Evolutionary conservation across 2,888 invertebrate species (phyloP), one percentile per base, ranked within the genome.

Genomic region (Philereme transversata): DNA sequence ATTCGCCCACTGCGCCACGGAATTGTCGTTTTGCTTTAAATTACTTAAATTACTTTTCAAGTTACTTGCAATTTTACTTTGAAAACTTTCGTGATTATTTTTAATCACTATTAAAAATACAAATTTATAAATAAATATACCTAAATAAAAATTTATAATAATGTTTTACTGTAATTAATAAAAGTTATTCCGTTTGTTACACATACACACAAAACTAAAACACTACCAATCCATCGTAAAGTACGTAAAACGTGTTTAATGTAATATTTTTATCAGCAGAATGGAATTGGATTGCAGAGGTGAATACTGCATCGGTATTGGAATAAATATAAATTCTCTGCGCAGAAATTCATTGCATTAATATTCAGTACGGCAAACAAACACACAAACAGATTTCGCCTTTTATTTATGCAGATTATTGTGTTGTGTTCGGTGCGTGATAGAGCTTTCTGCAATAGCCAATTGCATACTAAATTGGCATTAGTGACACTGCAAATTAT

Each of bases 351-450:
- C 60, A 66, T 59, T 54, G 62, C 66, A 68, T 72, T 71, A 60
- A 66, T 68, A 74, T 72, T 71, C 70, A 60, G 59, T 48, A 50
- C 49, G 8, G 62, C 53, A 55, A 57, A 57, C 61, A 68, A 64
- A 65, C 68, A 63, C 62, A 69, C 68, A 72, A 69, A 69, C 74
- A 71, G 67, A 72, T 72, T 72, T 72, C 66, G 69, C 66, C 64
- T 70, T 74, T 68, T 71, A 72, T 72, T 65, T 68, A 72, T 75
- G 71, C 64, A 71, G 64, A 72, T 71, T 70, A 68, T 62, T 61
- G 69, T 68, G 67, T 62, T 64, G 62, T 60, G 57, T 49, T 64
- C 50, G 62, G 51, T 55, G 67, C 67, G 64, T 65, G 65, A 60
- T 64, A 56, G 36, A 50, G 68, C 60, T 64, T 22, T 57, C 61